Conservation (phyloP, 1,140 invertebrate species). For the Brachionus koreanus region DNA sequence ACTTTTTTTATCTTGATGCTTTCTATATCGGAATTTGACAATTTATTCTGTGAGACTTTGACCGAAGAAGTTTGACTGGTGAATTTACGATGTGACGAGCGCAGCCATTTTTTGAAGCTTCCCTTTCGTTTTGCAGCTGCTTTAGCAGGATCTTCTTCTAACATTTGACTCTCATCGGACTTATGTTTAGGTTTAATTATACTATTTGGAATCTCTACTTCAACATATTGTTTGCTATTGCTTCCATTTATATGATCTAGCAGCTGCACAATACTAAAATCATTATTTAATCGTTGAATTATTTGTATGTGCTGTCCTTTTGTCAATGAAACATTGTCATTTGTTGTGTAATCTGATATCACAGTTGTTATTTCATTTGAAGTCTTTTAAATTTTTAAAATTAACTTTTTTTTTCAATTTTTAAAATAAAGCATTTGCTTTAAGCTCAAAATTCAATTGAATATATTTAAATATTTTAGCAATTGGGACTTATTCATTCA, state of each 20-base stretch:
- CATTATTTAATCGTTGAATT: conserved; percentile 8
- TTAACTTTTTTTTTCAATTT: neutral
- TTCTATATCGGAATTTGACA: neutral
- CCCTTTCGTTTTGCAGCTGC: conserved; percentile 36
- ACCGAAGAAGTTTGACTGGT: neutral
- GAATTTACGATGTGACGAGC: conserved; percentile 40
- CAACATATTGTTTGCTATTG: neutral
- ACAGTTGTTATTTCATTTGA: conserved; percentile 42
- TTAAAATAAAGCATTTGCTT: neutral
- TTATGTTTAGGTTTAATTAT: conserved; percentile 4
- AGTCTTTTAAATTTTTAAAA: conserved; percentile 1
- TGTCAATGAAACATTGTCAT: neutral
- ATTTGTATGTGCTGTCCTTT: conserved; percentile 43
- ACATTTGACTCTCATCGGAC: neutral
- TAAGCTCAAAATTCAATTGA: neutral
- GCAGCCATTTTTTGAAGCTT: conserved; percentile 42
- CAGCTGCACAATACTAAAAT: conserved; percentile 16
- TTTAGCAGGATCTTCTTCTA: neutral
- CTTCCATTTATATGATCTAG: neutral
- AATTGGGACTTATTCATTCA: neutral
- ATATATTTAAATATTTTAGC: neutral
- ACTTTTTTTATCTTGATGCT: conserved; percentile 30
- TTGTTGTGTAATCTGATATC: conserved; percentile 9
- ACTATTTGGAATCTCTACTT: conserved; percentile 20
- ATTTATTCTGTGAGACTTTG: neutral